Conservation (phyloP, 2,888 invertebrate genomes). For the Stenichneumon culpator region DNA sequence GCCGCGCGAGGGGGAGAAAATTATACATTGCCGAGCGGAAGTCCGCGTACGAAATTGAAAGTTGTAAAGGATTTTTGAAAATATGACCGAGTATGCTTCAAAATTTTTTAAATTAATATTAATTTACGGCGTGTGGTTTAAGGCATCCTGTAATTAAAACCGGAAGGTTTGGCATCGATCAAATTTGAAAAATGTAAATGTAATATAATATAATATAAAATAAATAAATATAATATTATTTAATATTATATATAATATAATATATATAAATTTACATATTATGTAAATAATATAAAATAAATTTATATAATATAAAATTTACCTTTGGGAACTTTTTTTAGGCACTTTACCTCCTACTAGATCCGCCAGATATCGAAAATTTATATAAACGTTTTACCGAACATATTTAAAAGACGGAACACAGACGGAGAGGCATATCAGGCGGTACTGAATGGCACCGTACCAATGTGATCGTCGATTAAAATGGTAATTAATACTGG, state of each 20-base stretch:
- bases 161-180: too few relatives aligned
- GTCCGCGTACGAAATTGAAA: not conserved
- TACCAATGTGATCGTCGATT: constrained; percentile 66
- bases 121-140: too few relatives aligned
- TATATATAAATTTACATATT: too few relatives aligned
- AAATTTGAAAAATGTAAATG: too few relatives aligned
- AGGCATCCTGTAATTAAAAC: too few relatives aligned
- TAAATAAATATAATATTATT: too few relatives aligned
- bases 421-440: not conserved
- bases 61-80: not conserved
- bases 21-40: not conserved
- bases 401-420: not conserved
- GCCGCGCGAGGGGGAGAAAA: not conserved
- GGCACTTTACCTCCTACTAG: not conserved
- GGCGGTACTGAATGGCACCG: constrained; percentile 63
- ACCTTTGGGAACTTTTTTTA: not conserved
- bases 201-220: too few relatives aligned
- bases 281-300: too few relatives aligned
- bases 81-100: not conserved
- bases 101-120: too few relatives aligned
- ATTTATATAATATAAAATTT: too few relatives aligned
- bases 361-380: not conserved
- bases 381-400: not conserved
- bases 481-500: constrained; percentile 63
- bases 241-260: too few relatives aligned